Evolutionary conservation across 2,113 vertebrate genomes (phyloP).

Genomic region (Euleptes europaea): DNA sequence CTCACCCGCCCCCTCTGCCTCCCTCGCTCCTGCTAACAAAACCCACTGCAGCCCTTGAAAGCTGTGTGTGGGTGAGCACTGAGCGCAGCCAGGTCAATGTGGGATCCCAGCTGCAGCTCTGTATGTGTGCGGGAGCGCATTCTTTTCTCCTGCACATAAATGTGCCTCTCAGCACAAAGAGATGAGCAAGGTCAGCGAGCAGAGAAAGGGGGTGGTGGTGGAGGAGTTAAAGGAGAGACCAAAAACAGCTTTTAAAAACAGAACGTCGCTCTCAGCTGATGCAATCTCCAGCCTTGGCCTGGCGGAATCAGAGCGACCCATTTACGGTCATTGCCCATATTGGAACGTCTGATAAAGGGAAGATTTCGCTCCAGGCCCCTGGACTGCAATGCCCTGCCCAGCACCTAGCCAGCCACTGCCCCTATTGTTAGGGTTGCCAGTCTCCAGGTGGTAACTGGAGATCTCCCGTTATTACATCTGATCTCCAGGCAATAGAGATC

Average conservation of each 20-base stretch:
- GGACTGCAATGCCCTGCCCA: too few species aligned
- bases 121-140: constrained; percentile 42
- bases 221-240: constrained; percentile 61
- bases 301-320: neutral
- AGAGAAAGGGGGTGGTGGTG: constrained; percentile 41
- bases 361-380: too few species aligned
- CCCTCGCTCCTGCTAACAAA: constrained; percentile 32
- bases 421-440: too few species aligned
- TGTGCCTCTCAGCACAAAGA: constrained; percentile 68
- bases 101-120: constrained; percentile 61
- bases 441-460: too few species aligned
- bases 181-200: constrained; percentile 68
- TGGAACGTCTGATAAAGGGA: too few species aligned
- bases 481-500: too few species aligned
- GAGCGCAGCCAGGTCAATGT: constrained; percentile 19
- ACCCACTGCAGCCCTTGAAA: constrained; percentile 45
- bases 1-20: neutral
- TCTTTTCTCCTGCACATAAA: constrained; percentile 68
- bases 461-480: too few species aligned
- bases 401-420: too few species aligned
- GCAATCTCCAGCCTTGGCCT: fast-evolving
- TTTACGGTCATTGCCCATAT: neutral
- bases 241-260: constrained; percentile 27
- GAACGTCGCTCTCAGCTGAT: neutral
- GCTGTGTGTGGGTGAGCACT: constrained; percentile 26